These are phyloP conservation scores for Eupelmus urozonus DNA, from an alignment of 2,888 invertebrate genomes.

Conservation along the genomic window DNA sequence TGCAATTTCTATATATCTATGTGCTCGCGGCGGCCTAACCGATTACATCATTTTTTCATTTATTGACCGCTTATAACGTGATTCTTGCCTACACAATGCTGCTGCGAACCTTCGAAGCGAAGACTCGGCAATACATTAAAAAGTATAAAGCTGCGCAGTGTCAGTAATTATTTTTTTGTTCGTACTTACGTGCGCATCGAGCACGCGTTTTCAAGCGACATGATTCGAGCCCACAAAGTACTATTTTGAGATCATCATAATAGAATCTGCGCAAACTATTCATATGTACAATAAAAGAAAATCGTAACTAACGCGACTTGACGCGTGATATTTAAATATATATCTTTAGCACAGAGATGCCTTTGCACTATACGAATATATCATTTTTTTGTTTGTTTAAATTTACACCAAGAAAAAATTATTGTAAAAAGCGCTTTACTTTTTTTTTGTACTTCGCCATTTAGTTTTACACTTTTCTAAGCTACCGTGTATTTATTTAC, in stretches of 20 bases:
- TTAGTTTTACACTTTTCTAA: slow-evolving; percentile 27
- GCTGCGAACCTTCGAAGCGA: slow-evolving; percentile 14
- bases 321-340: slow-evolving; percentile 16
- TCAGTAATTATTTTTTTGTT: slow-evolving; percentile 27
- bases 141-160: slow-evolving; percentile 26
- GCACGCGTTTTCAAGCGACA: not conserved
- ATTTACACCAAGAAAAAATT: slow-evolving; percentile 28
- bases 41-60: slow-evolving; percentile 3
- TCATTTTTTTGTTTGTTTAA: not conserved
- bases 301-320: slow-evolving; percentile 7
- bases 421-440: slow-evolving; percentile 33
- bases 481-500: slow-evolving; percentile 18
- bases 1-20: slow-evolving; percentile 42
- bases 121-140: slow-evolving; percentile 19
- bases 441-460: slow-evolving; percentile 52
- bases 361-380: slow-evolving; percentile 7
- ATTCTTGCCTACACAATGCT: slow-evolving; percentile 31
- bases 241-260: slow-evolving; percentile 53
- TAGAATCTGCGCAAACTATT: slow-evolving; percentile 28
- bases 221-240: slow-evolving; percentile 34
- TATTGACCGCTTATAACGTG: not conserved
- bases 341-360: slow-evolving; percentile 15
- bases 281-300: slow-evolving; percentile 16
- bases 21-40: slow-evolving; percentile 42
- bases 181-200: slow-evolving; percentile 9